Evolutionary conservation across 2,888 invertebrate genomes (phyloP).

Genomic region (Luperina testacea): DNA sequence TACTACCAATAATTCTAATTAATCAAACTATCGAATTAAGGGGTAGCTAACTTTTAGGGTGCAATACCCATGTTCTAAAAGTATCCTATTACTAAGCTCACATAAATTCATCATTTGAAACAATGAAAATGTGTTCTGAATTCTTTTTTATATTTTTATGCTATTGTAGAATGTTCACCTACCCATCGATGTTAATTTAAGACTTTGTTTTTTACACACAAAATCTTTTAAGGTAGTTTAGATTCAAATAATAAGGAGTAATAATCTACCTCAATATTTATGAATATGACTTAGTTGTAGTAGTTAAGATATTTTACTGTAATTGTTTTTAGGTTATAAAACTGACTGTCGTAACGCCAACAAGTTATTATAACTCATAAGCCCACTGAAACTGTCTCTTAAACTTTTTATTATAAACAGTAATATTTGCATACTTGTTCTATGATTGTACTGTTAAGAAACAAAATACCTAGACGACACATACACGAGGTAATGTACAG

Average conservation of each 20-base stretch:
- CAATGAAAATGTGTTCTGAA: constrained; percentile 4
- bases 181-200: constrained; percentile 55
- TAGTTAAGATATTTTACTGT: constrained; percentile 59
- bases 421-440: constrained; percentile 8
- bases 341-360: constrained; percentile 45
- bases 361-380: constrained; percentile 27
- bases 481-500: constrained; percentile 33
- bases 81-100: constrained; percentile 19
- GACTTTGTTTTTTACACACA: constrained; percentile 47
- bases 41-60: not conserved
- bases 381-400: constrained; percentile 58
- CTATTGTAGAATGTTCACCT: constrained; percentile 44
- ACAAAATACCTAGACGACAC: constrained; percentile 13
- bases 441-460: constrained; percentile 19
- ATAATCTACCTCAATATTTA: constrained; percentile 66
- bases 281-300: constrained; percentile 60
- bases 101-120: constrained; percentile 21
- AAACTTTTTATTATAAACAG: not conserved
- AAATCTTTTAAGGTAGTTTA: constrained; percentile 49
- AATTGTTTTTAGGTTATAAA: constrained; percentile 59
- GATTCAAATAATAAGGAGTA: constrained; percentile 48
- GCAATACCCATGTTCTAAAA: constrained; percentile 6
- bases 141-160: constrained; percentile 11
- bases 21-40: not conserved
- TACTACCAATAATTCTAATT: not conserved